Percentiles rank a stretch among this genome's conserved stretches.
phyloP scores from a whole-genome alignment of 2,113 vertebrate genomes.

The Tupaia chinensis region DNA sequence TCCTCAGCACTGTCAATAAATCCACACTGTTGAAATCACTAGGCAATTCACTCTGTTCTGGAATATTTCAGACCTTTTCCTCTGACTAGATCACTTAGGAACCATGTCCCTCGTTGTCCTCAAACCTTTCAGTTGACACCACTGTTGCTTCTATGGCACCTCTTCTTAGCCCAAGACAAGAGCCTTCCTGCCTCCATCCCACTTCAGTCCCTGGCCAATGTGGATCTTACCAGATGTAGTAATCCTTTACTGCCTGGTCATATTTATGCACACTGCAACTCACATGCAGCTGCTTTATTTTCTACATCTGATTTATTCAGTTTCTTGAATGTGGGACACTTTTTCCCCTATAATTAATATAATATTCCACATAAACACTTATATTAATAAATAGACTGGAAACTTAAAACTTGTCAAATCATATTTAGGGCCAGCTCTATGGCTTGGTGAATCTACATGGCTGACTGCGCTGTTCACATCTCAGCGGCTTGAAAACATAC shows the following conservation, averaged over 20 bases:
- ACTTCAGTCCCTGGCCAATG: neutral
- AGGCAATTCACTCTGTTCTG: neutral
- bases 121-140: neutral
- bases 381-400: neutral
- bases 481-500: too few species aligned
- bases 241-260: neutral
- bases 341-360: neutral
- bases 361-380: neutral
- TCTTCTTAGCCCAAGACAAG: neutral
- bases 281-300: neutral
- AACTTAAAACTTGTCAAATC: slow-evolving; percentile 16
- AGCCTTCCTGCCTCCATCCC: neutral
- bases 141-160: neutral
- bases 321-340: neutral
- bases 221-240: neutral
- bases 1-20: neutral
- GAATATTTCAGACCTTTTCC: neutral
- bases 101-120: neutral
- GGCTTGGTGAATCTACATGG: too few species aligned
- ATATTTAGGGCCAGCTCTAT: too few species aligned
- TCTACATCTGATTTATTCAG: neutral
- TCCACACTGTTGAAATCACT: neutral
- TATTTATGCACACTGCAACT: neutral
- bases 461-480: too few species aligned
- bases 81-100: neutral